Evolutionary conservation across 2,797 vertebrate species (phyloP), one percentile per base, ranked within the genome.

Genomic region (Steatocranus sp.): DNA sequence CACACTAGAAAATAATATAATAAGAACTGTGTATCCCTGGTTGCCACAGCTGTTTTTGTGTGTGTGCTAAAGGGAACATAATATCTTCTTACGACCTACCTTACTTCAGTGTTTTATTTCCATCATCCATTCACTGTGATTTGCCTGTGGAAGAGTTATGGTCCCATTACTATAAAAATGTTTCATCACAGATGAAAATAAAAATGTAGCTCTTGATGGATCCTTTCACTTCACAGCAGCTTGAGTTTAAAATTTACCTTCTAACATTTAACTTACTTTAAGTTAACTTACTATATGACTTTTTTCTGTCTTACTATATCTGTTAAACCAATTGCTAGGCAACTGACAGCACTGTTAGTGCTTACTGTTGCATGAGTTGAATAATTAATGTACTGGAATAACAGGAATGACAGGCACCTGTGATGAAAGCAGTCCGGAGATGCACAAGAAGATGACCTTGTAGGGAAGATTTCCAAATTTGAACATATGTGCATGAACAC

Each of bases 401-500:
- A 38, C 58, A 38, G 32, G 34, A 63, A 38, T 38, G 1, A 14
- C 34, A 36, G 32, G 58, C 58, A 63, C 11, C 58, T 38, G 18
- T 20, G 32, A 61, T 61, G 56, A 61, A 61, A 36, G 56, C 32
- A 36, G 32, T 61, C 32, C 17, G 0, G 18, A 61, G 56, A 18
- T n/a, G 56, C 32, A 3, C 32, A 36, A 36, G 56, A 61, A 61
- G 56, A 2, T 61, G 56, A 61, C 56, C 32, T 11, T 20, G 32
- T 0, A 61, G 18, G 56, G 18, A n/a, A 61, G 56, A 61, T 36
- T 61, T n/a, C 18, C 32, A 61, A 61, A 61, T 61, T 20, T 0
- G 0, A 41, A 41, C 1, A 8, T 25, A 23, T 9, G 66, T 18
- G 23, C 1, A 18, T 17, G 38, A 68, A 6, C 0, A 43, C 63